Evolutionary conservation across 2,797 vertebrate genomes (phyloP), one percentile per base, ranked within the genome.

Genomic region (Gymnocypris eckloni): DNA sequence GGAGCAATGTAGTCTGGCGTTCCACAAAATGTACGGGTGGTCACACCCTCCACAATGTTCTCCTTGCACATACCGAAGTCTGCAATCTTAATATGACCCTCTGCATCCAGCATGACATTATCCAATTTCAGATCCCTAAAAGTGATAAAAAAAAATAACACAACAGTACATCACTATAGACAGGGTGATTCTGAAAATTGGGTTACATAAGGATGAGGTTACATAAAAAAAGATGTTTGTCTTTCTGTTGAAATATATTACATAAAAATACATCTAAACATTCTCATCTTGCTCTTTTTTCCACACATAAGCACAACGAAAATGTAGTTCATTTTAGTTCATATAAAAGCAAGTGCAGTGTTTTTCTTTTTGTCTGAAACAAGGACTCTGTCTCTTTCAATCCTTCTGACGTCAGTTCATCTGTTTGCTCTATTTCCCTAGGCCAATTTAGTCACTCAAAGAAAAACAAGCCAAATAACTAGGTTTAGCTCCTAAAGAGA

Each of bases 1-100:
- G 98, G 98, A 52, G 98, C 98, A 11, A 99, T 99, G 93, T 99
- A 99, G 93, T 99, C 98, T 0, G 98, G 98, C 79, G 98, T 99
- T 82, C 98, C 98, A 20, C 98, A 99, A 96, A 99, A 99, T 86
- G 98, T 99, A 90, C 98, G 95, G 0, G 98, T 99, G 4, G 93
- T 95, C 87, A 98, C 97, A 33, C 94, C 97, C 0, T 99, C 95
- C 4, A 82, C 20, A 94, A 99, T 97, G 90, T 97, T 97, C 43
- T 99, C 98, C 92, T 99, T 99, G 91, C 98, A 99, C 98, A 99
- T 99, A 82, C 98, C 98, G 22, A 99, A 99, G 92, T 99, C 98
- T 12, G 98, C 98, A 5, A 99, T 99, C 93, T 99, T 99, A 86
- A 99, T 99, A 91, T 99, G 98, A 64, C 98, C 98, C 92, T 99